A percentile compares a stretch with the other conserved stretches of the same genome.
Conservation (phyloP, 2,888 invertebrate species). For the Linyphia triangularis region DNA sequence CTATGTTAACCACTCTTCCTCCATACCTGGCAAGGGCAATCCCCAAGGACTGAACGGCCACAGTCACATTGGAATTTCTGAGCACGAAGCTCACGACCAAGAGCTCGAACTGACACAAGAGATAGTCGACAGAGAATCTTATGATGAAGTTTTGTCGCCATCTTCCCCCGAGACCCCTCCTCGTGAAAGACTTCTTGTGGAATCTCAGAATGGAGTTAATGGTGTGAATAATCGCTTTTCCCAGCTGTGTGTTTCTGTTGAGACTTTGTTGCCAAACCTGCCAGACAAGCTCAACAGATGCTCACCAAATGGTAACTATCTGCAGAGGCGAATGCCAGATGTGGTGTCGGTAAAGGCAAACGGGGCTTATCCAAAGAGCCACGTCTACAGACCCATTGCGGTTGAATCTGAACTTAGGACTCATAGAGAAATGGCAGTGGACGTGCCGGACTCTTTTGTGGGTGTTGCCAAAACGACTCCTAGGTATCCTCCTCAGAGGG, state of each 20-base stretch:
- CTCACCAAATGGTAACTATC: conserved; percentile 59
- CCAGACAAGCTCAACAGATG: conserved; percentile 60
- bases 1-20: conserved; percentile 12
- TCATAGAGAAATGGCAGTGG: conserved; percentile 99
- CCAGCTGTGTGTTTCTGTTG: conserved; percentile 66
- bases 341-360: conserved; percentile 23
- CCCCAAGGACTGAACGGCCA: conserved; percentile 69
- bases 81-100: conserved; percentile 73
- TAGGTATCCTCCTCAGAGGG: conserved; percentile 83
- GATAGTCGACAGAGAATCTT: conserved; percentile 69
- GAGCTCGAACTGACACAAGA: conserved; percentile 77
- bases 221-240: conserved; percentile 53
- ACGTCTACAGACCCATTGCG: conserved; percentile 31
- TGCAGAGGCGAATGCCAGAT: neutral
- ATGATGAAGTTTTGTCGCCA: conserved; percentile 53
- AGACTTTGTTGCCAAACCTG: conserved; percentile 67
- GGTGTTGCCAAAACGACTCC: conserved; percentile 94
- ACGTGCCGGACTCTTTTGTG: conserved; percentile 96
- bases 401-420: conserved; percentile 46
- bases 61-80: conserved; percentile 36
- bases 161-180: conserved; percentile 72
- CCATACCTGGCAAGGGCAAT: conserved; percentile 7
- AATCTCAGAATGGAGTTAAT: conserved; percentile 60
- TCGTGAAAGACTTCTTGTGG: conserved; percentile 65
- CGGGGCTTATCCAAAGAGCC: conserved; percentile 7